Evolutionary conservation across 37 sponge, comb jelly and placozoan species (phyloP), one percentile per base, ranked within the genome.

Genomic region (Diacarnus erythraeanus): DNA sequence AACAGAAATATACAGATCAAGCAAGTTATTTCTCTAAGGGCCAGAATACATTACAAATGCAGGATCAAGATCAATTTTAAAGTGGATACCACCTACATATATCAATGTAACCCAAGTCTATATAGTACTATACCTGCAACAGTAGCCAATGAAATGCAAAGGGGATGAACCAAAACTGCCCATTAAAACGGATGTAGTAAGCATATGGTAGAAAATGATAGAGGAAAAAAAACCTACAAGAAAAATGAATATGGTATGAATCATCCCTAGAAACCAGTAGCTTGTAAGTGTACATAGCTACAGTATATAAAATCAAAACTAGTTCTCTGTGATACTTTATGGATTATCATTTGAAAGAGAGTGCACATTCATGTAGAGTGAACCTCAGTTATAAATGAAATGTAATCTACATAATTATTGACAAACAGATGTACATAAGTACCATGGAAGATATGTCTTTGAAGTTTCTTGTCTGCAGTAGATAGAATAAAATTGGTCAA

Each of bases 201-300:
- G 83, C 88, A 88, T 88, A 88, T 0, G 88, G 88, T 40, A 88
- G 77, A 38, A 82, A 82, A 60, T 88, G 88, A 26, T 88, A 88
- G 18, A 88, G 65, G 41, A 69, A 88, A 58, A 88, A 88, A 66
- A 88, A 88, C 82, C 87, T 87, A 36, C 9, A 74, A 3, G 30
- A 20, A 17, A 42, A 26, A 72, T 4, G 3, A 43, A 43, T 72
- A 17, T 12, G 12, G 51, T 15, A 47, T 15, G 6, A 47, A 47
- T 47, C 51, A 15, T 47, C 51, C 51, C 6, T 6, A 47, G 12
- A 12, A 47, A 47, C 12, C 12, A n/a, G n/a, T n/a, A n/a, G n/a
- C n/a, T n/a, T n/a, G n/a, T n/a, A n/a, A n/a, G n/a, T n/a, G n/a
- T n/a, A n/a, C n/a, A n/a, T n/a, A n/a, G n/a, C n/a, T n/a, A n/a